Percentiles rank a stretch among this genome's conserved stretches.
These are phyloP conservation scores for Lobophora halterata DNA, from an alignment of 2,888 invertebrate species.

Conservation along the genomic window DNA sequence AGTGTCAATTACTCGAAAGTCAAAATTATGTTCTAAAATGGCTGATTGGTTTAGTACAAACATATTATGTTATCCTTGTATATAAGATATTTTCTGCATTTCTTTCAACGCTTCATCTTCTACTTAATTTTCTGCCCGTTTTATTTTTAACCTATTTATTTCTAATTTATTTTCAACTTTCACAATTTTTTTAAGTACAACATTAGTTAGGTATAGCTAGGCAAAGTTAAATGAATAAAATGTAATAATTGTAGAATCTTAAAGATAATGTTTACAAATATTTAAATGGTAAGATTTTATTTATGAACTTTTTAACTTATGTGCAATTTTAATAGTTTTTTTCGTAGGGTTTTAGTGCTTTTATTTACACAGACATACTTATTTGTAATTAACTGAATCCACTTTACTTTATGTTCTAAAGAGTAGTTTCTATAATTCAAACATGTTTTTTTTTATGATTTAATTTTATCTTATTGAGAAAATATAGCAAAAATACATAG, in stretches of 20 bases:
- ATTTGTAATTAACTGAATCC: no score
- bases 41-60: no score
- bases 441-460: no score
- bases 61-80: no score
- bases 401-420: no score
- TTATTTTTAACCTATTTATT: constrained; percentile 28
- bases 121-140: constrained; percentile 19
- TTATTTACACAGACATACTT: neutral
- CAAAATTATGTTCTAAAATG: no score
- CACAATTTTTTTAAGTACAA: constrained; percentile 10
- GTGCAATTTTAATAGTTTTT: constrained; percentile 23
- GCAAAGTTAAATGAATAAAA: constrained; percentile 3
- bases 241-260: constrained; percentile 10
- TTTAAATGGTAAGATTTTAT: constrained; percentile 3
- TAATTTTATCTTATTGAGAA: no score
- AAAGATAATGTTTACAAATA: constrained; percentile 8
- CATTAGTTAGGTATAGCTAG: constrained; percentile 31
- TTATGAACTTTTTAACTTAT: constrained; percentile 19
- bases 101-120: constrained; percentile 16
- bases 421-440: no score
- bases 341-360: neutral
- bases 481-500: no score
- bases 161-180: constrained; percentile 28
- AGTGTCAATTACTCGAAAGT: no score
- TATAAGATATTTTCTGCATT: no score